Conservation (phyloP, 1,140 invertebrate species). For the Brachionus angularis region DNA sequence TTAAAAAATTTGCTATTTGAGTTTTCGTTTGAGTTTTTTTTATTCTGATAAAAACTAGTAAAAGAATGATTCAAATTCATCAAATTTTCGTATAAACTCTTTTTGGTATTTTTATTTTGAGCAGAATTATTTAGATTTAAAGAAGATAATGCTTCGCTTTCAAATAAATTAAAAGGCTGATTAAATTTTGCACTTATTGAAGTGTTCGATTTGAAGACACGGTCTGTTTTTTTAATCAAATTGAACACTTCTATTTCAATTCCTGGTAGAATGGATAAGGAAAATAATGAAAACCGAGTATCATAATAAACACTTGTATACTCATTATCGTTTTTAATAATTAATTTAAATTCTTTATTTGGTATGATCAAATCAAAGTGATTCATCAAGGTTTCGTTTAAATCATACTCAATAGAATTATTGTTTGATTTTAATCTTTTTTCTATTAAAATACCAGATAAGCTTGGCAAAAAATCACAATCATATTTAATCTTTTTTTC, state of each 20-base stretch:
- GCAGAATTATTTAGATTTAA: background rate
- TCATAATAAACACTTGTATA: conserved; percentile 14
- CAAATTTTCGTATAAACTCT: background rate
- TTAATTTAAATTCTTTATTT: conserved; percentile 28
- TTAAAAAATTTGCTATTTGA: background rate
- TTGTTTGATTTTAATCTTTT: background rate
- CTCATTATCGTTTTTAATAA: background rate
- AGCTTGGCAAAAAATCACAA: background rate
- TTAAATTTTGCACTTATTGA: background rate
- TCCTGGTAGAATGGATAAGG: background rate
- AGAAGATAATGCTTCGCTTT: background rate
- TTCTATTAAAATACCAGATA: background rate
- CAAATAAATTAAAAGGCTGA: background rate
- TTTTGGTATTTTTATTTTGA: background rate
- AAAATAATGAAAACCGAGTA: conserved; percentile 2
- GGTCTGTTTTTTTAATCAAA: conserved; percentile 22
- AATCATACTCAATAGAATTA: background rate
- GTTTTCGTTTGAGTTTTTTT: background rate
- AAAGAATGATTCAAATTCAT: background rate
- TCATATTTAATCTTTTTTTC: background rate
- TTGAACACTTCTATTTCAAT: conserved; percentile 11
- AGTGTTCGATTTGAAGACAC: background rate
- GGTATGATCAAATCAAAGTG: conserved; percentile 38
- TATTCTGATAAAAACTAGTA: conserved; percentile 13
- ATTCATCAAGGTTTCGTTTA: background rate